Evolutionary conservation across 2,113 vertebrate species (phyloP).

Genomic region (Apus apus): DNA sequence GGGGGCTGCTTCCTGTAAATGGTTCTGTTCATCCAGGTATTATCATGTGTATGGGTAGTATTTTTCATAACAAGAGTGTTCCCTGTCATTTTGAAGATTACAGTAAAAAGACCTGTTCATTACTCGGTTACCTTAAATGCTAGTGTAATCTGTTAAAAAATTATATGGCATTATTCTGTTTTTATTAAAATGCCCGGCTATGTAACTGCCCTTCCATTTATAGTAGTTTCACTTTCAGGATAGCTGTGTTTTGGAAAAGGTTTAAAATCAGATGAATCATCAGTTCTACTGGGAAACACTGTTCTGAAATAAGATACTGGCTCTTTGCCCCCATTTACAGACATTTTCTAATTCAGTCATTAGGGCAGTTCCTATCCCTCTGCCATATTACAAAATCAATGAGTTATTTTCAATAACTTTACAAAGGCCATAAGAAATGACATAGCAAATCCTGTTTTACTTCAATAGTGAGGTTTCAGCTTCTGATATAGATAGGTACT

Average conservation of each 20-base stretch:
- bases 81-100: not conserved
- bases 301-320: not conserved
- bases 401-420: slow-evolving; percentile 1
- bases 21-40: not conserved
- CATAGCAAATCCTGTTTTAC: not conserved
- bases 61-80: not conserved
- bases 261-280: slow-evolving; percentile 10
- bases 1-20: not conserved
- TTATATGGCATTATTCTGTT: not conserved
- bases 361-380: not conserved
- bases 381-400: not conserved
- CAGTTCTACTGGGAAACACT: not conserved
- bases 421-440: not conserved
- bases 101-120: not conserved
- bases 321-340: not conserved
- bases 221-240: not conserved
- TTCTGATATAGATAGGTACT: not conserved
- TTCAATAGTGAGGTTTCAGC: not conserved
- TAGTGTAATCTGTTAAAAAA: not conserved
- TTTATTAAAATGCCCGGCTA: not conserved
- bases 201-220: not conserved
- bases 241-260: not conserved
- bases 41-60: not conserved
- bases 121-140: not conserved
- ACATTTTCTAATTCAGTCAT: not conserved